Evolutionary conservation across 2,113 vertebrate species (phyloP).

Genomic region (Arenaria interpres): DNA sequence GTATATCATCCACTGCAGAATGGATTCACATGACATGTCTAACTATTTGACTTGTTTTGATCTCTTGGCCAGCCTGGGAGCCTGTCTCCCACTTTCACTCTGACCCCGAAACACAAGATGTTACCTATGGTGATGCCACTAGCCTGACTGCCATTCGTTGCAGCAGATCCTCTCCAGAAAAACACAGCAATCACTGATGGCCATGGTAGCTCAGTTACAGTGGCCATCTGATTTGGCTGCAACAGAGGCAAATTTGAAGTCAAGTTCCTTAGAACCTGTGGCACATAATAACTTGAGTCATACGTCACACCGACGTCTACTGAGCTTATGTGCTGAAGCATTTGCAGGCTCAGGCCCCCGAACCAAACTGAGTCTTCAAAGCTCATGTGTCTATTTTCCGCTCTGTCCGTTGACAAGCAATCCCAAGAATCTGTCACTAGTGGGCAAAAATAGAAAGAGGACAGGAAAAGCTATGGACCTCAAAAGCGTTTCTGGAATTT

Average conservation of each 20-base stretch:
- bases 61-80: neutral
- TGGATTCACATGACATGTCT: neutral
- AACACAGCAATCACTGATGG: neutral
- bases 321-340: neutral
- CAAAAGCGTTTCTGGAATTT: constrained; percentile 20
- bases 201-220: neutral
- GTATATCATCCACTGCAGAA: neutral
- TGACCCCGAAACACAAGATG: neutral
- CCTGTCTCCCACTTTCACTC: neutral
- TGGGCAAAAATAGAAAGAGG: constrained; percentile 3
- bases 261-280: neutral
- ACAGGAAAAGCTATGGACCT: constrained; percentile 16
- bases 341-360: neutral
- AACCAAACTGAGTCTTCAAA: neutral
- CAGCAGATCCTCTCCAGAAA: neutral
- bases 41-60: neutral
- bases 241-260: neutral
- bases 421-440: constrained; percentile 31
- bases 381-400: neutral
- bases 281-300: neutral
- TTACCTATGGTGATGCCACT: neutral
- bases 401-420: neutral
- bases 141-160: neutral
- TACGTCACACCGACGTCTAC: neutral
- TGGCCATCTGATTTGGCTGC: neutral